Percentiles rank a stretch among this genome's conserved stretches.
Evolutionary conservation across 2,797 vertebrate genomes (phyloP).

Genomic region (Onychomys torridus): DNA sequence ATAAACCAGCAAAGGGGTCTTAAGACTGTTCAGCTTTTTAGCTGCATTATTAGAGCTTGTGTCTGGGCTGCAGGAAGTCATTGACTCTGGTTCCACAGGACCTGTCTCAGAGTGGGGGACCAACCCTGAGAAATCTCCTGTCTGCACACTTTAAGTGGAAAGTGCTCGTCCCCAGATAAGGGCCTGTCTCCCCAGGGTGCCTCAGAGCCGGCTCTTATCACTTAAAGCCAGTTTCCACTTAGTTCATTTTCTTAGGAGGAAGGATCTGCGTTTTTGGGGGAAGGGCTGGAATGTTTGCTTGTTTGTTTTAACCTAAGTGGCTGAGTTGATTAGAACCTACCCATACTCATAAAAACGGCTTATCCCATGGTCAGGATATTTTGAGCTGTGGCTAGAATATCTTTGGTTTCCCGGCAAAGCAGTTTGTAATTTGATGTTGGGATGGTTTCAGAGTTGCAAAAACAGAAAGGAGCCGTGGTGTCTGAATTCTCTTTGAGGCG

Average conservation of each 20-base stretch:
- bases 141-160: not conserved
- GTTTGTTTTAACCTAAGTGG: constrained; percentile 6
- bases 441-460: not conserved
- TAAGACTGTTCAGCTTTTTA: not conserved
- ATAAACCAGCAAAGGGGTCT: constrained; percentile 25
- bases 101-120: not conserved
- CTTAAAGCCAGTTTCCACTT: constrained; percentile 32
- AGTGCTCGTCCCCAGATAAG: not conserved
- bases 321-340: constrained; percentile 47
- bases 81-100: not conserved
- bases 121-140: not conserved
- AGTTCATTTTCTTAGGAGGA: constrained; percentile 66
- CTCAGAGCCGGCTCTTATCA: constrained; percentile 19
- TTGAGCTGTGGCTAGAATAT: constrained; percentile 57
- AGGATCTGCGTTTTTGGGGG: constrained; percentile 19
- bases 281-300: constrained; percentile 20
- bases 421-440: constrained; percentile 56
- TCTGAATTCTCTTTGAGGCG: not conserved
- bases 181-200: not conserved
- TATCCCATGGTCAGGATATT: constrained; percentile 44
- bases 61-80: not conserved
- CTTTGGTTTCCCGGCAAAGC: constrained; percentile 70
- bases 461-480: not conserved
- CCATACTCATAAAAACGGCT: constrained; percentile 27
- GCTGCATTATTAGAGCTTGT: not conserved